A percentile compares a stretch with the other conserved stretches of the same genome.
Evolutionary conservation across 2,888 invertebrate species (phyloP).

Genomic region (Dendrolimus houi): DNA sequence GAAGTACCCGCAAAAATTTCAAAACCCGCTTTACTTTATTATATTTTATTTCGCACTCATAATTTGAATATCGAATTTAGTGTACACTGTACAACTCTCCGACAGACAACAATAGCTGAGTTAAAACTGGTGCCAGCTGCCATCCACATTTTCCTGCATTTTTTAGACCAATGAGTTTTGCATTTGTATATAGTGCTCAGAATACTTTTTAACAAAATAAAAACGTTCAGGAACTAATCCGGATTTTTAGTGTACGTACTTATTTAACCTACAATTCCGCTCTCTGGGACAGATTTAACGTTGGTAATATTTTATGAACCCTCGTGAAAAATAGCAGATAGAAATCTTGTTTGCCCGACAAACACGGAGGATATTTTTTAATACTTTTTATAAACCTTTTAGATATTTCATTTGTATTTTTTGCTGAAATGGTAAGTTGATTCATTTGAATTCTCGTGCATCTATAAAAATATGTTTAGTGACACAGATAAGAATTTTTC

Average conservation of each 20-base stretch:
- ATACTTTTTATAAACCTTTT: not conserved
- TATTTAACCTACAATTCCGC: not conserved
- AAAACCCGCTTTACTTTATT: not conserved
- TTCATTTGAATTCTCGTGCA: too few relatives aligned
- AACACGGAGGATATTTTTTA: slow-evolving; percentile 1
- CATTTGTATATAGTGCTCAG: not conserved
- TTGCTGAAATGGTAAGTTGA: not conserved
- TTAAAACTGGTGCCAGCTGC: not conserved
- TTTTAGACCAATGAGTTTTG: not conserved
- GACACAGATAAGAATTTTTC: too few relatives aligned
- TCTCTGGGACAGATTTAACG: not conserved
- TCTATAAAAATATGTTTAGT: too few relatives aligned
- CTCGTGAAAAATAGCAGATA: slow-evolving; percentile 4
- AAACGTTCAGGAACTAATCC: not conserved
- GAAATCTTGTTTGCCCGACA: slow-evolving; percentile 4
- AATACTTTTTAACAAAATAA: not conserved
- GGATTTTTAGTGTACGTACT: not conserved
- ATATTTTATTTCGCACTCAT: too few relatives aligned
- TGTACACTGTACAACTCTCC: not conserved
- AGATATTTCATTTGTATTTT: not conserved
- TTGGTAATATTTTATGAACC: slow-evolving; percentile 6
- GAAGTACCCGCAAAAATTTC: not conserved
- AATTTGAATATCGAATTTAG: too few relatives aligned
- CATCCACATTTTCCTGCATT: not conserved
- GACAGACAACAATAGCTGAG: not conserved